Base-by-base conservation (phyloP, 2,797 vertebrate genomes). In the Siniperca scherzeri region DNA sequence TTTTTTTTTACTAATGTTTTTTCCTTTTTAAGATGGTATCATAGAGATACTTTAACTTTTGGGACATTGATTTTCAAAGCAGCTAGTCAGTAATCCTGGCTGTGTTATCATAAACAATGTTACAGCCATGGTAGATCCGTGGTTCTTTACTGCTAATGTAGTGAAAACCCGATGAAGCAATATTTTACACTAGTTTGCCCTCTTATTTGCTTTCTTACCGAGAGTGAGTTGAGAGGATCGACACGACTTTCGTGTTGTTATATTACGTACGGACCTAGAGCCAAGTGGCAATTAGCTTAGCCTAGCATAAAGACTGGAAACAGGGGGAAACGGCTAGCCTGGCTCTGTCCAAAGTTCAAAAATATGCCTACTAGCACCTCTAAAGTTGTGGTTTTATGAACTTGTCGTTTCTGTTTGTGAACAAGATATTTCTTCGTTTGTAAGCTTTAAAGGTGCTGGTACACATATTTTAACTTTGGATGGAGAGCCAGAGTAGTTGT, bases 1-100 rank as follows among this genome's bases (percentile, higher is more conserved):
- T 55, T 77, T 72, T 74, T 80, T 69, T 33, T 44, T 4, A 36
- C 3, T 61, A 14, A 14, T 7, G 6, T 36, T 36, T 36, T 70
- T 73, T 57, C 21, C 12, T 78, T 78, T 80, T 33, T 36, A 67
- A 57, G 11, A 38, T 61, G 55, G 9, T 56, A 11, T 83, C 17
- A 62, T 65, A 50, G 46, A 36, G 10, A 70, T 10, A 64, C 27
- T 27, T 52, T 33, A 21, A 56, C 27, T 17, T 42, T 1, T 74
- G 36, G 25, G 30, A 36, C 22, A 38, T 12, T 56, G 17, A 22
- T 55, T 80, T 77, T 73, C n/a, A 70, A 55, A 77, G 56, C 70
- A 82, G 25, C 74, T 53, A 7, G 17, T 46, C 11, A 50, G 60
- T 64, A 61, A 50, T 40, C 16, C 30, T 68, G 33, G 33, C 38